Base-by-base conservation (phyloP, 2,888 invertebrate genomes). In the Malachius bipustulatus region DNA sequence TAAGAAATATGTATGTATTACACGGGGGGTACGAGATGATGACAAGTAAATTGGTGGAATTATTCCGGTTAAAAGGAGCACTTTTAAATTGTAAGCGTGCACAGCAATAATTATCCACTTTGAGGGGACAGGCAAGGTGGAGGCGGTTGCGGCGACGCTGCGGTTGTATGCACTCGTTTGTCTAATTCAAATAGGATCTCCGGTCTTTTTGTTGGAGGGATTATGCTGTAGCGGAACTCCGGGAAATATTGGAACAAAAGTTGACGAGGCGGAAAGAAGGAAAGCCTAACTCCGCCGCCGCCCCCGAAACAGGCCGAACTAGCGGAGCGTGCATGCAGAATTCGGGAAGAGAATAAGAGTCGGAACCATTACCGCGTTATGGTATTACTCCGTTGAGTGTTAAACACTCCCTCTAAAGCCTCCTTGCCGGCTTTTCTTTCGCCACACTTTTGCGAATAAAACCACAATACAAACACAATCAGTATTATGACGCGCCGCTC, bases 251-350 rank as follows among this genome's bases (percentile, higher is more conserved):
- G 53, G 51, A 55, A 56, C 55, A 51, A 56, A 55, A 57, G 52
- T 57, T 57, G 62, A 60, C 62, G 62, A 60, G 56, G 51, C 59
- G 60, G 56, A 59, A 62, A 60, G 56, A 57, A 58, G 54, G 53
- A 54, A 54, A 54, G 50, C 50, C 54, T 52, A 52, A 48, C 39
- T 37, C 42, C 38, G 40, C 24, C n/a, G 24, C 24, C n/a, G 6
- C n/a, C 6, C 40, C n/a, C n/a, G n/a, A n/a, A n/a, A n/a, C 38
- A 40, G 35, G 35, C 34, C 30, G 36, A 38, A 42, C 37, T 47
- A 42, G 38, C 47, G 43, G 45, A 47, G 45, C 50, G 47, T 49
- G 47, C 40, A 44, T 44, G 44, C 44, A 42, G 46, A 45, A 45
- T 45, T 45, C 39, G 30, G 37, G 36, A 38, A 32, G 32, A 41